Percentiles rank a stretch among this genome's conserved stretches.
phyloP scores from a whole-genome alignment of 2,113 vertebrate genomes.

The Girardinichthys multiradiatus region DNA sequence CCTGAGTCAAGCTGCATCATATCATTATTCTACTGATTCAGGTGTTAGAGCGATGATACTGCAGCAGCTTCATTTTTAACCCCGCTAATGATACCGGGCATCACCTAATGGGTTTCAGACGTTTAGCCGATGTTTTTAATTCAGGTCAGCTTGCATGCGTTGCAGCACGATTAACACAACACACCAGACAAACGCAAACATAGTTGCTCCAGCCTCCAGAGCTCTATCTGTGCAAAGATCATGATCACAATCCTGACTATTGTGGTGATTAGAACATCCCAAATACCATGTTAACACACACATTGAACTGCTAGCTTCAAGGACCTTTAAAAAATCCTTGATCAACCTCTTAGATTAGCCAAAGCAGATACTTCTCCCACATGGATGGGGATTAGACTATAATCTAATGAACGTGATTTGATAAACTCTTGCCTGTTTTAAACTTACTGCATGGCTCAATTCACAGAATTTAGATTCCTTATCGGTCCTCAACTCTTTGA shows the following conservation, averaged over 20 bases:
- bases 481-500: conserved; percentile 51
- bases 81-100: neutral
- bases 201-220: neutral
- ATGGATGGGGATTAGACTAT: neutral
- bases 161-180: neutral
- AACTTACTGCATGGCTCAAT: conserved; percentile 24
- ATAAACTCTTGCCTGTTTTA: conserved; percentile 2
- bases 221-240: neutral
- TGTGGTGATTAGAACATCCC: neutral
- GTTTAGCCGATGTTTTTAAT: conserved; percentile 8
- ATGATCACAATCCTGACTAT: neutral
- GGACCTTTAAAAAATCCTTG: neutral
- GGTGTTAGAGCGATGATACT: neutral
- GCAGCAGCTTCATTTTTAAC: neutral
- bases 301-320: neutral
- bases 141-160: conserved; percentile 1
- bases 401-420: neutral
- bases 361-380: neutral
- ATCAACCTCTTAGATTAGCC: neutral
- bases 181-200: neutral
- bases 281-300: neutral
- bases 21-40: conserved; percentile 13
- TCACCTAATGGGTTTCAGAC: conserved; percentile 4
- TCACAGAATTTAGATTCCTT: conserved; percentile 30
- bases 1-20: conserved; percentile 23